These are phyloP conservation scores for Pyrochroa serraticornis DNA, from an alignment of 2,888 invertebrate genomes.

Conservation along the genomic window DNA sequence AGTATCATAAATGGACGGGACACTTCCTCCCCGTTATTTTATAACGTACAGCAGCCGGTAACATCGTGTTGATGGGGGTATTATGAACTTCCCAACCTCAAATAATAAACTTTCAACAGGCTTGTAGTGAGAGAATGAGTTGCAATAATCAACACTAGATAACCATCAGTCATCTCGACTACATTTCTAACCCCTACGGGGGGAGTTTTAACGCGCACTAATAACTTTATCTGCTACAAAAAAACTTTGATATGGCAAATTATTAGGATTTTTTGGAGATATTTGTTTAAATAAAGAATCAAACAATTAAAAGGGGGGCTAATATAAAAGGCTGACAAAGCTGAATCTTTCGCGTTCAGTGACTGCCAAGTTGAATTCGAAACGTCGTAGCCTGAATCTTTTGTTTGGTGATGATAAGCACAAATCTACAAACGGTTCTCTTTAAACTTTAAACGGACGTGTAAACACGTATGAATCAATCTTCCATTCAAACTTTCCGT, in stretches of 20 bases:
- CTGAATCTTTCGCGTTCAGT: slow-evolving; percentile 9
- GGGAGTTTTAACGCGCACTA: no score
- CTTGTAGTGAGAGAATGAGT: slow-evolving; percentile 4
- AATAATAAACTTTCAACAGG: slow-evolving; percentile 15
- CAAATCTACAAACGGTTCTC: slow-evolving; percentile 43
- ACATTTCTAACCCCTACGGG: no score
- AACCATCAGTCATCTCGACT: no score
- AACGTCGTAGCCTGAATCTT: slow-evolving; percentile 15
- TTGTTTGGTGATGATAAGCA: slow-evolving; percentile 43
- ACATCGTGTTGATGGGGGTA: slow-evolving; percentile 44
- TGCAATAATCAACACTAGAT: no score
- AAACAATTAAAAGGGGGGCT: neutral
- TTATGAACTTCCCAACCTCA: slow-evolving; percentile 43
- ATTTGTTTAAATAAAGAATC: neutral
- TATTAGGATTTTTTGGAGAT: neutral
- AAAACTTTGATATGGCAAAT: slow-evolving; percentile 10
- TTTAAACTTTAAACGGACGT: slow-evolving; percentile 51
- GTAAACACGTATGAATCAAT: slow-evolving; percentile 50
- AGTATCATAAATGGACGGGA: slow-evolving; percentile 49
- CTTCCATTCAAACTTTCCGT: slow-evolving; percentile 34
- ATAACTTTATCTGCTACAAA: no score
- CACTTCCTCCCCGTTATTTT: slow-evolving; percentile 47
- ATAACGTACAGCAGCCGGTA: slow-evolving; percentile 27
- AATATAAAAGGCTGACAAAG: slow-evolving; percentile 17
- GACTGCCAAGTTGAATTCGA: slow-evolving; percentile 9